Percentiles rank a stretch among this genome's conserved stretches.
phyloP scores from a whole-genome alignment of 1,140 invertebrate genomes.

The Brachionus sp. region DNA sequence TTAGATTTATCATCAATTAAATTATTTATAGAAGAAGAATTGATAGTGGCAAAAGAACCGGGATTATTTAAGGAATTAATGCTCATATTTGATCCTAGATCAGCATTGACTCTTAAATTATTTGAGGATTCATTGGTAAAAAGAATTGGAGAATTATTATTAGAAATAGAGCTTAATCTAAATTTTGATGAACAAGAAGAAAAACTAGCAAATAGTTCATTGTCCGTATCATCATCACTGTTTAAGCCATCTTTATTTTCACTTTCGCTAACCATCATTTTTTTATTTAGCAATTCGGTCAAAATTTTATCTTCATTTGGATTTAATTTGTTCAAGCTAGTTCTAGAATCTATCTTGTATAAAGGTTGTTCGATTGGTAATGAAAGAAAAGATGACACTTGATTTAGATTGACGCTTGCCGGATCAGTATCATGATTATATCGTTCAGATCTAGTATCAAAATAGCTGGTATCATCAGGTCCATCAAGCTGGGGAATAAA shows the following conservation, averaged over 20 bases:
- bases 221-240: conserved; percentile 54
- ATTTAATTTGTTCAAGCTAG: conserved; percentile 60
- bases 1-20: neutral
- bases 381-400: neutral
- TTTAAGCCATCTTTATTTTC: conserved; percentile 60
- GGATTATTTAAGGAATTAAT: conserved; percentile 18
- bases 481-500: conserved; percentile 96
- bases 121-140: conserved; percentile 22
- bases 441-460: conserved; percentile 59
- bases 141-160: conserved; percentile 51
- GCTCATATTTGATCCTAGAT: neutral
- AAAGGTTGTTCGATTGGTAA: conserved; percentile 24
- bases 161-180: conserved; percentile 57
- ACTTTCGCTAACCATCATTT: neutral
- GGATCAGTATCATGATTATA: conserved; percentile 34
- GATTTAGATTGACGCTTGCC: neutral
- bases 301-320: conserved; percentile 55
- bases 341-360: conserved; percentile 74
- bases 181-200: conserved; percentile 90
- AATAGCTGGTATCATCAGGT: conserved; percentile 98
- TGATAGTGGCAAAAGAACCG: neutral
- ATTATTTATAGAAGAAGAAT: neutral
- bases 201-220: conserved; percentile 69
- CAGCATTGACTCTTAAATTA: neutral
- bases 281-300: conserved; percentile 29